Conservation (phyloP, 1,140 invertebrate species). For the Augochlora pura region DNA sequence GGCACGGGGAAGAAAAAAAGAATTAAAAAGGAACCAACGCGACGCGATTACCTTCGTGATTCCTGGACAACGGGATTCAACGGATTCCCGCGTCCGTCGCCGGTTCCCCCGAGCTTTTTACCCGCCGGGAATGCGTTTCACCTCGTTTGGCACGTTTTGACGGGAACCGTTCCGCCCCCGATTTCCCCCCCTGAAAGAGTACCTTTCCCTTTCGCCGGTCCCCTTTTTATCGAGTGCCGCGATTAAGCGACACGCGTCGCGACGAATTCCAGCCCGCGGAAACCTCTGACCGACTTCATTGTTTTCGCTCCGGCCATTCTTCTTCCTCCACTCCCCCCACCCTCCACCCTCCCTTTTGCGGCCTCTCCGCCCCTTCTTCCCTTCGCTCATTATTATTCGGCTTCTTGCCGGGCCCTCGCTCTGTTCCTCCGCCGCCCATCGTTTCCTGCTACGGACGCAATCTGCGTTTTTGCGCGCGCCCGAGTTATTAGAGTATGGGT, state of each 20-base stretch:
- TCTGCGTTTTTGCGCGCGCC: slow-evolving; percentile 26
- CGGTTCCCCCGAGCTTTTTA: background rate
- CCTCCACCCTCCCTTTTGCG: background rate
- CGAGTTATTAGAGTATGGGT: slow-evolving; percentile 39
- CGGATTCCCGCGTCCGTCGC: background rate
- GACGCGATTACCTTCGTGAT: slow-evolving; percentile 20
- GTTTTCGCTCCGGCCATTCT: background rate
- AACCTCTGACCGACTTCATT: slow-evolving; percentile 3
- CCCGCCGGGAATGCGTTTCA: slow-evolving; percentile 9
- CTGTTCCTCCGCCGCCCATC: slow-evolving; percentile 6
- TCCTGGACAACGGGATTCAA: slow-evolving; percentile 2
- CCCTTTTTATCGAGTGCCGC: background rate
- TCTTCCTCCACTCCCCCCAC: background rate
- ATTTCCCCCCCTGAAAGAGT: background rate
- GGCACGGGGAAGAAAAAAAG: background rate
- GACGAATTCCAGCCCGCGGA: slow-evolving; percentile 1
- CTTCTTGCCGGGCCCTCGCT: slow-evolving; percentile 11
- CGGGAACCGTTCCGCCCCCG: background rate
- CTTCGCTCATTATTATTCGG: slow-evolving; percentile 3
- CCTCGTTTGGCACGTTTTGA: slow-evolving; percentile 27
- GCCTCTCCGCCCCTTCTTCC: background rate
- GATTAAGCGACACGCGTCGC: slow-evolving; percentile 24
- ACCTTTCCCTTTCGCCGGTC: background rate
- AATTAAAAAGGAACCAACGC: background rate
- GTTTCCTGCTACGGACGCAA: slow-evolving; percentile 9